Base-by-base conservation (phyloP, 2,888 invertebrate species). In the Penaeus monodon region DNA sequence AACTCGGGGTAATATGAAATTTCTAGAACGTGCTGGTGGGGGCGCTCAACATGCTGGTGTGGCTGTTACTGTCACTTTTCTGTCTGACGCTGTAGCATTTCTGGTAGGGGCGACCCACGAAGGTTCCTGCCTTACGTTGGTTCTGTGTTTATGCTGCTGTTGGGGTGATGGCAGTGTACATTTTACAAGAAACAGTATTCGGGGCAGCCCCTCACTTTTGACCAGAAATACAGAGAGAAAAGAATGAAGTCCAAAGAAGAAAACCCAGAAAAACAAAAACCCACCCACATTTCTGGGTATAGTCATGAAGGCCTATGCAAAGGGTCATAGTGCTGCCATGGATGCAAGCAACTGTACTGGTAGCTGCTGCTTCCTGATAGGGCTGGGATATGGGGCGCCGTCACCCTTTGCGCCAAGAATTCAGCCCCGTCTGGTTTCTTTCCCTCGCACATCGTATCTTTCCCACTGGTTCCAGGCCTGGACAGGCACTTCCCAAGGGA, bases 101-200 rank as follows among this genome's bases (percentile, higher is more conserved):
- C 93, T 95, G 81, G 95, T 96, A 88, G 96, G 96, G 70, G 95
- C 96, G 44, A 95, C 95, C n/a, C 44, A 96, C 96, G 83, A 95
- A 96, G 91, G 93, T 97, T 88, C 97, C 97, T 38, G 96, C 96
- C 12, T 93, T 97, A 49, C 95, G 95, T 92, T 96, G 96, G 0
- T 97, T 96, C 92, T 97, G 97, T 92, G 93, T 96, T 78, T 97
- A 96, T 92, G 96, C 96, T n/a, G 95, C 96, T 20, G 92, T 95
- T 4, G 96, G 96, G 33, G 95, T 97, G 1, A 93, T 96, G 87
- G 94, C 95, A 91, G 95, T 96, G 38, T 96, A 95, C 92, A 92
- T 96, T 82, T 95, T 95, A 91, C 95, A 96, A 91, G 94, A 96
- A 10, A 96, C 96, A 24, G 95, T 96, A 92, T 96, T 96, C 92